phyloP scores from a whole-genome alignment of 2,888 invertebrate genomes.

The Harpalus rubripes region DNA sequence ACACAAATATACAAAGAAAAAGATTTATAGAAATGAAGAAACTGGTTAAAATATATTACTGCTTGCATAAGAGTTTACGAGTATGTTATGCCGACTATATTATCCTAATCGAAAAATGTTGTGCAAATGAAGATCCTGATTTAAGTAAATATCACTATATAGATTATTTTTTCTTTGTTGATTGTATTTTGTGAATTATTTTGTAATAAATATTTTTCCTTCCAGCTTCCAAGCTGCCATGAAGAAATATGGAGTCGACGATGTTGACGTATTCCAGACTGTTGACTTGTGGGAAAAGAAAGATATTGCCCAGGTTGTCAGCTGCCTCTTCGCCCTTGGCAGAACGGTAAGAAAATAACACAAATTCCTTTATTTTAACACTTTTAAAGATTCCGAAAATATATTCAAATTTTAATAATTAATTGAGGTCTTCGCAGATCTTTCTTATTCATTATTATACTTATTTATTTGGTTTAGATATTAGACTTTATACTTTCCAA shows the following conservation, averaged over 20 bases:
- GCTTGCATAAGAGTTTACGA: too few relatives aligned
- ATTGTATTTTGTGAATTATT: conserved; percentile 14
- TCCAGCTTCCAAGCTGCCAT: conserved; percentile 91
- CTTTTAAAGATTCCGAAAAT: too few relatives aligned
- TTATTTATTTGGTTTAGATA: too few relatives aligned
- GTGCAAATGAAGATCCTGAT: too few relatives aligned
- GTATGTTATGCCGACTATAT: not conserved
- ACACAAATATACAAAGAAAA: conserved; percentile 53
- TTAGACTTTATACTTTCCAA: too few relatives aligned
- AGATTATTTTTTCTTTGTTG: conserved; percentile 48
- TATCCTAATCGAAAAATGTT: not conserved
- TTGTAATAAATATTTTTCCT: conserved; percentile 59
- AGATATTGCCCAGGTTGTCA: conserved; percentile 91
- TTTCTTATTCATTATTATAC: too few relatives aligned
- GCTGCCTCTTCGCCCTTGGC: conserved; percentile 91
- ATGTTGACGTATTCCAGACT: conserved; percentile 97
- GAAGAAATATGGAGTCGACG: conserved; percentile 92
- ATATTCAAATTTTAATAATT: too few relatives aligned
- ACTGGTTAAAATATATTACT: conserved; percentile 1
- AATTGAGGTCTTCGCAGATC: too few relatives aligned
- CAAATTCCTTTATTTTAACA: not conserved
- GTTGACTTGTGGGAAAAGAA: conserved; percentile 98
- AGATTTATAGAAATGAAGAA: not conserved
- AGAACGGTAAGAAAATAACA: conserved; percentile 82
- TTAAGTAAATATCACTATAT: conserved; percentile 15